A percentile compares a stretch with the other conserved stretches of the same genome.
Evolutionary conservation across 2,797 vertebrate genomes (phyloP).

Genomic region (Gobio occitaniae): DNA sequence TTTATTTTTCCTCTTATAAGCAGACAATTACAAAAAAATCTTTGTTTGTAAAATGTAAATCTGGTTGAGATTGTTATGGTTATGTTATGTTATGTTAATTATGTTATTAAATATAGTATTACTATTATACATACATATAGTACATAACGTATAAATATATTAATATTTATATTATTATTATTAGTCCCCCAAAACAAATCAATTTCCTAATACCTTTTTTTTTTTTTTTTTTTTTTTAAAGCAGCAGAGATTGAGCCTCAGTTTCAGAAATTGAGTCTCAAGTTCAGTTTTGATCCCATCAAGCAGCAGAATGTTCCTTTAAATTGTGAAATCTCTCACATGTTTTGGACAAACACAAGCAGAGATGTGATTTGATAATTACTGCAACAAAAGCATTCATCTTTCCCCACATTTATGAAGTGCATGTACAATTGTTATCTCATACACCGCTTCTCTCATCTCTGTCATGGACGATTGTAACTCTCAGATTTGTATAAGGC

Average conservation of each 20-base stretch:
- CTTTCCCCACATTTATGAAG: background rate
- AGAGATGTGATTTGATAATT: background rate
- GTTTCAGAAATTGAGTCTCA: background rate
- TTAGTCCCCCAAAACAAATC: background rate
- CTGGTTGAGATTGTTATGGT: background rate
- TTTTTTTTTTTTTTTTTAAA: background rate
- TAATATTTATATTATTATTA: no score
- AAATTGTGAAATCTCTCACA: background rate
- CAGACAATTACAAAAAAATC: no score
- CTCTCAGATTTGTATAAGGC: background rate
- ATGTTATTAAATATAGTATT: no score
- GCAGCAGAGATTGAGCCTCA: background rate
- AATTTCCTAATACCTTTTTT: background rate
- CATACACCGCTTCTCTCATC: conserved; percentile 4
- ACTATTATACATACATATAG: no score
- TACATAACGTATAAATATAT: no score
- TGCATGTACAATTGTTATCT: background rate
- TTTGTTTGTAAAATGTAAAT: no score
- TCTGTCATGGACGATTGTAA: background rate
- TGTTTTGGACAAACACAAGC: background rate
- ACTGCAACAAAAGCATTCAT: background rate
- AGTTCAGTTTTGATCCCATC: background rate
- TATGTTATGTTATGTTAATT: no score
- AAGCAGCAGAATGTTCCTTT: background rate
- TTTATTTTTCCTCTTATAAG: no score